Conservation (phyloP, 2,888 invertebrate genomes). For the Cyaniris semiargus region DNA sequence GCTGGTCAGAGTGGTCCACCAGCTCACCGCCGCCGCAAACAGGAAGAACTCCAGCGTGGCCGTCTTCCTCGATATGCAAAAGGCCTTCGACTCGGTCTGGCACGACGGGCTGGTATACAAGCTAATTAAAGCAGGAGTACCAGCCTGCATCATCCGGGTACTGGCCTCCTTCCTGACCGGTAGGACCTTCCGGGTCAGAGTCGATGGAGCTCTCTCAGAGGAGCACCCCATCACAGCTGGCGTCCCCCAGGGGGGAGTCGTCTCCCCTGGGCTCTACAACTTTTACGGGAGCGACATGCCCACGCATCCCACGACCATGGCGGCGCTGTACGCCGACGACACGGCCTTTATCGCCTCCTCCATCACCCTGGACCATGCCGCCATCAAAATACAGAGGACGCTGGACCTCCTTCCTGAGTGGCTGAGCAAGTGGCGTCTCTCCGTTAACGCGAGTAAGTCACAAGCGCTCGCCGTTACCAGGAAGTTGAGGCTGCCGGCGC, state of each 20-base stretch:
- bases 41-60: not conserved
- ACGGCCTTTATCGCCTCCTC: not conserved
- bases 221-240: not conserved
- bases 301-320: not conserved
- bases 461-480: too few species aligned
- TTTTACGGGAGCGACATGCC: not conserved
- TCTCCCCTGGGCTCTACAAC: not conserved
- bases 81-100: not conserved
- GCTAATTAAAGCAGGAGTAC: not conserved
- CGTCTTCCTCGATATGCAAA: conserved; percentile 32
- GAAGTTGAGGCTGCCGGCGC: too few species aligned
- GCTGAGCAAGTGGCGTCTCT: too few species aligned
- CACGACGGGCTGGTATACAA: conserved; percentile 30
- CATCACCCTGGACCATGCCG: too few species aligned
- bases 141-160: too few species aligned
- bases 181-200: not conserved
- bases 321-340: not conserved
- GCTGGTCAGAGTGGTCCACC: not conserved
- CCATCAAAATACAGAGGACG: too few species aligned
- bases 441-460: too few species aligned
- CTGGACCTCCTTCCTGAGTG: too few species aligned
- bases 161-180: not conserved
- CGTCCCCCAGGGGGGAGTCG: not conserved
- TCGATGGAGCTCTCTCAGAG: not conserved
- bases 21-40: too few species aligned